phyloP scores from a whole-genome alignment of 1,140 invertebrate species.

The Zeugodacus cucurbitae region DNA sequence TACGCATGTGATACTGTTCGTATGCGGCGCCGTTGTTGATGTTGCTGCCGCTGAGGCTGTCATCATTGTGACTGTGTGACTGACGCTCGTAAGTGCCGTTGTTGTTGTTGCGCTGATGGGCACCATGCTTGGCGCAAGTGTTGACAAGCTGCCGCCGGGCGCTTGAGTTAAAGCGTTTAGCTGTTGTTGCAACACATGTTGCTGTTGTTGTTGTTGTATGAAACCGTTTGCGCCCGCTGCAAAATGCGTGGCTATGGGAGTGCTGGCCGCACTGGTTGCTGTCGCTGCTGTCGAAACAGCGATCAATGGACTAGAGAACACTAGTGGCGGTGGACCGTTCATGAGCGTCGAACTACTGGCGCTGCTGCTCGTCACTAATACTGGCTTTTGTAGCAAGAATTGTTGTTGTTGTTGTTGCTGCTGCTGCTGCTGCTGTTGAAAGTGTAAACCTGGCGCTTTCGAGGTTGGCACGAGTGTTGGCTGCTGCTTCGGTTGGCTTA shows the following conservation, averaged over 20 bases:
- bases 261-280: neutral
- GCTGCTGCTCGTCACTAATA: neutral
- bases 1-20: conserved; percentile 13
- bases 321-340: conserved; percentile 5
- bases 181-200: neutral
- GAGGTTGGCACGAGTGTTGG: conserved; percentile 45
- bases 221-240: neutral
- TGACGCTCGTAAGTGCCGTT: neutral
- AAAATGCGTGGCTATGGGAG: neutral
- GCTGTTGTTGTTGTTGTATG: conserved; percentile 24
- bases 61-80: neutral
- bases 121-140: neutral
- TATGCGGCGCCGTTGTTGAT: conserved; percentile 11
- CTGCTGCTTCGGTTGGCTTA: conserved; percentile 44
- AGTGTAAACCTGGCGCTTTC: neutral
- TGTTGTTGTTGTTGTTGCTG: conserved; percentile 40
- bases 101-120: conserved; percentile 35
- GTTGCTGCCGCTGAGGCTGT: neutral
- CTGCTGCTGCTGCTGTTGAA: conserved; percentile 12
- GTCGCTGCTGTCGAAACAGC: neutral
- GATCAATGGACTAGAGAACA: conserved; percentile 6
- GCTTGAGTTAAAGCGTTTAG: neutral
- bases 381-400: neutral
- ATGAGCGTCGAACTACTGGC: neutral
- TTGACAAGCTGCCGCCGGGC: neutral